Evolutionary conservation across 2,797 vertebrate genomes (phyloP), one percentile per base, ranked within the genome.

Genomic region (Lateolabrax maculatus): DNA sequence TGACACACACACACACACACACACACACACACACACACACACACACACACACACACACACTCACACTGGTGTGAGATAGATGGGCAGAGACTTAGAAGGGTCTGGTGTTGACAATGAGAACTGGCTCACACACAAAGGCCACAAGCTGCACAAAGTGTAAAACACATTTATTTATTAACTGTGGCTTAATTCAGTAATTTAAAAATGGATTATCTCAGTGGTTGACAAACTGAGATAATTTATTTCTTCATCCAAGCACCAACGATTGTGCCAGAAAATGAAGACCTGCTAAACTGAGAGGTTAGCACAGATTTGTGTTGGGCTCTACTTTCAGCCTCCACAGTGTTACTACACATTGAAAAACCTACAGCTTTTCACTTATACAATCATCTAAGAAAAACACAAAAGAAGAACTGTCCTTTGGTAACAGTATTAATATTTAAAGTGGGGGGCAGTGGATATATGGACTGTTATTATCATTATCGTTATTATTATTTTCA

Each of bases 81-180:
- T 48, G 56, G 57, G 68, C 75, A 86, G 48, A 69, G 44, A 66
- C 79, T 79, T 46, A 71, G 60, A 63, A 55, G 73, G 58, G 48
- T 73, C 56, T 56, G 63, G 34, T 83, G 81, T 84, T 83, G 67
- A 83, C 72, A 80, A 71, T 71, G 60, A 64, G 56, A 75, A 80
- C 63, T 77, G 79, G 72, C 70, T 77, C 53, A 41, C 68, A 58
- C 7, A 29, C 74, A 80, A 61, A 57, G 61, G 41, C 71, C 73
- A 68, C 60, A 77, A 74, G 44, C 75, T 78, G 23, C 9, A 36
- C 23, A 27, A 5, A 31, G 43, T 48, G n/a, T 41, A 65, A 83
- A 53, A 72, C 34, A 6, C 16, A 66, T 62, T 76, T 62, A 51
- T 74, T 51, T 55, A 66, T 72, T 16, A 83, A 75, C 69, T 73